Base-by-base conservation (phyloP, 1,140 invertebrate species). In the Reticulitermes speratus region DNA sequence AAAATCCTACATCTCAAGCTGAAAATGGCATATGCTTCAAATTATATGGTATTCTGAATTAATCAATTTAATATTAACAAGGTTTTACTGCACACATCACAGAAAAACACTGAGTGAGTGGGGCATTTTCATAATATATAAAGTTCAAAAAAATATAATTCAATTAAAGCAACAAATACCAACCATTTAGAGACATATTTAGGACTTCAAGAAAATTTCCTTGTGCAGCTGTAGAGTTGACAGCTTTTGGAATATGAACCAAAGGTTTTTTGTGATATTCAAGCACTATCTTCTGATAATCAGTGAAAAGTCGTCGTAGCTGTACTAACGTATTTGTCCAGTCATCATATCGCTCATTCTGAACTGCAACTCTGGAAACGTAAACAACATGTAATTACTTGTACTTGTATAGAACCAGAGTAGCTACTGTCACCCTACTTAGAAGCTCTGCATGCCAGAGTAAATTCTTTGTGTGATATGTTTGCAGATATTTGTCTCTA, bases 181-280 rank as follows among this genome's bases (percentile, higher is more conserved):
- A 94, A 97, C 97, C 97, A 94, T 99, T 99, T 83, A 99, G 93
- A 85, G 98, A 98, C 95, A 99, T 99, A 90, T 99, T 99, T 1
- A 99, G 92, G 8, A 99, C 98, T 94, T 99, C 98, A 30, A 99
- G 92, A 91, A 99, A 99, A 91, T 99, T 99, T 82, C 99, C 99
- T 91, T 99, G 96, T 0, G 97, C 95, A 23, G 98, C 97, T 23
- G 96, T 97, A 0, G 98, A 99, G 91, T 99, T 99, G 12, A 94
- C 95, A 30, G 97, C 97, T 87, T 94, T 94, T 0, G 98, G 98
- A 88, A 98, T 95, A 84, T 91, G 91, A 87, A 94, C 90, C 86
- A 94, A 94, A 38, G 95, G 93, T 87, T 94, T 93, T 88, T 96
- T 94, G 89, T 99, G 98, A 91, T 98, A 98, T 88, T 97, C 94